Evolutionary conservation across 2,797 vertebrate species (phyloP).

Genomic region (Intellagama lesueurii): DNA sequence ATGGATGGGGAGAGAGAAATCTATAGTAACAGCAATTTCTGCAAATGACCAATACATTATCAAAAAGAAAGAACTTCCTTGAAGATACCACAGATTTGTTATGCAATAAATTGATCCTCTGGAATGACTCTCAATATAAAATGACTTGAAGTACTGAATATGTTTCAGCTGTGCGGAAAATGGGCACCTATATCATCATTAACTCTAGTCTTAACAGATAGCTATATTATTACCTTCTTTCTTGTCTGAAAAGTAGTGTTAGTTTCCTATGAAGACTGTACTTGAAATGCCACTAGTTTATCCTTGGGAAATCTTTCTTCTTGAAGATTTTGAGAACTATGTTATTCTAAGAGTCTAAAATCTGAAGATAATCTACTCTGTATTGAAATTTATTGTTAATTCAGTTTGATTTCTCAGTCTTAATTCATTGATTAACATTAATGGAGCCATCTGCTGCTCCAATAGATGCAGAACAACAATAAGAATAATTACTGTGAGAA

Average conservation of each 20-base stretch:
- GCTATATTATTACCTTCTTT: slow-evolving; percentile 4
- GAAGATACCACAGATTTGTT: background rate
- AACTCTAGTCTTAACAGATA: slow-evolving; percentile 7
- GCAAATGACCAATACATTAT: background rate
- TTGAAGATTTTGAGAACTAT: slow-evolving; percentile 48
- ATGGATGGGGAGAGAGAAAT: background rate
- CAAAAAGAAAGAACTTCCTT: background rate
- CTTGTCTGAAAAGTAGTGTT: background rate
- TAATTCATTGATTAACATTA: slow-evolving; percentile 74
- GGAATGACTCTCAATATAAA: background rate
- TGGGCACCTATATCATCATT: background rate
- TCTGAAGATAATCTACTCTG: slow-evolving; percentile 46
- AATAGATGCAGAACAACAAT: slow-evolving; percentile 43
- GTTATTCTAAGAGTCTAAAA: slow-evolving; percentile 24
- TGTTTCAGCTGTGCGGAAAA: background rate
- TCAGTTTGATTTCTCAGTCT: slow-evolving; percentile 69
- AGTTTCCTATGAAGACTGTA: slow-evolving; percentile 1
- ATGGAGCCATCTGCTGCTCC: slow-evolving; percentile 67
- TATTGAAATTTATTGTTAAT: slow-evolving; percentile 69
- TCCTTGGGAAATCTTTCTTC: slow-evolving; percentile 45
- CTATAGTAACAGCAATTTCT: slow-evolving; percentile 6
- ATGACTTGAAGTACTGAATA: background rate
- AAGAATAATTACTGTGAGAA: slow-evolving; percentile 61
- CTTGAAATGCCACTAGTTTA: background rate
- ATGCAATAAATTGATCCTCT: background rate